A percentile compares a stretch with the other conserved stretches of the same genome.
Evolutionary conservation across 2,113 vertebrate species (phyloP).

Genomic region (Lichenostomus cassidix): DNA sequence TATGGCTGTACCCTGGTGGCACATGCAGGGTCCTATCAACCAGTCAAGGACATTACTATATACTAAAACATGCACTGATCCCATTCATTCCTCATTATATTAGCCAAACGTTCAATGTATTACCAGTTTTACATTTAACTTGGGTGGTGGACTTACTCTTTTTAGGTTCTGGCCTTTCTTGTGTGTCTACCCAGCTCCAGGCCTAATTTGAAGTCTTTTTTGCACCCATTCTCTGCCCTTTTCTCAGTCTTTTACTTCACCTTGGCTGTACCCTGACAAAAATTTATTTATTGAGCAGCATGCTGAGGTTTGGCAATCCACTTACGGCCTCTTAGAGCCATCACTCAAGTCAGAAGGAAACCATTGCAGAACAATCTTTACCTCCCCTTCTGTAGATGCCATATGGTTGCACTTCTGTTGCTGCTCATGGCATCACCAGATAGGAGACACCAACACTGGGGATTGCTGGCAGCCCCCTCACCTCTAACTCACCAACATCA

Average conservation of each 20-base stretch:
- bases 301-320: background rate
- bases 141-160: fast-evolving
- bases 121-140: background rate
- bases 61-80: background rate
- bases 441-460: fast-evolving
- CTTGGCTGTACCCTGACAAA: fast-evolving
- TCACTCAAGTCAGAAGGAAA: background rate
- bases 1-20: background rate
- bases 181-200: background rate
- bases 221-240: background rate
- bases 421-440: background rate
- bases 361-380: background rate
- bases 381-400: background rate
- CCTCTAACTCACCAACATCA: background rate
- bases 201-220: background rate
- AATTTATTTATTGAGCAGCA: background rate
- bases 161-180: background rate
- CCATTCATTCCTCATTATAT: background rate
- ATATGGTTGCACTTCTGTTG: background rate
- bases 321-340: background rate
- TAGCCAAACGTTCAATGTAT: background rate
- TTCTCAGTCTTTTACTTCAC: background rate
- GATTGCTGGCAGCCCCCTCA: background rate
- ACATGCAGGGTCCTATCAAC: background rate
- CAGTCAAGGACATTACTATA: background rate